phyloP scores from a whole-genome alignment of 2,113 vertebrate species.

The Prochilodus magdalenae region DNA sequence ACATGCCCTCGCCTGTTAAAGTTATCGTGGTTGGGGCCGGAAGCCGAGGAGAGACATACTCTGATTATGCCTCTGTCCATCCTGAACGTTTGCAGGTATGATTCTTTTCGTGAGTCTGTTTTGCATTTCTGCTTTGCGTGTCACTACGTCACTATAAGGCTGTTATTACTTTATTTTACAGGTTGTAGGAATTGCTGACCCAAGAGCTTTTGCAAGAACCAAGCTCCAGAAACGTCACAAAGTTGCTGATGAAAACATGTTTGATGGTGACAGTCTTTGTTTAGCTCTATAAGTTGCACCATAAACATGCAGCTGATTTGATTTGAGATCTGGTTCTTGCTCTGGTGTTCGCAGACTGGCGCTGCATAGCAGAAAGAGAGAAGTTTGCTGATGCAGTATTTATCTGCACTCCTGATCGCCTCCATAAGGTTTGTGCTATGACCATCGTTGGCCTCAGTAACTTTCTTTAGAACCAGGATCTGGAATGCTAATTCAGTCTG shows the following conservation, averaged over 20 bases:
- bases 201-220: constrained; percentile 74
- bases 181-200: constrained; percentile 83
- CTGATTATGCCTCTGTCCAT: constrained; percentile 69
- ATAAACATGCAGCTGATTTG: background rate
- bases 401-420: constrained; percentile 82
- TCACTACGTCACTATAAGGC: background rate
- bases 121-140: too few relatives aligned
- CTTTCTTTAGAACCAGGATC: background rate
- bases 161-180: constrained; percentile 36
- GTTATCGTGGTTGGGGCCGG: constrained; percentile 80
- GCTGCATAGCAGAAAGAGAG: constrained; percentile 67
- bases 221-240: constrained; percentile 71
- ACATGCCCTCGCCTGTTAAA: constrained; percentile 69
- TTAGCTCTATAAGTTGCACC: background rate
- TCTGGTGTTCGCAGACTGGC: constrained; percentile 75
- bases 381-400: constrained; percentile 85
- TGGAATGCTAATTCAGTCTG: background rate
- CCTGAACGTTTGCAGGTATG: constrained; percentile 75
- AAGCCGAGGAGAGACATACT: constrained; percentile 72
- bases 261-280: constrained; percentile 66
- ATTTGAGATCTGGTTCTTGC: background rate
- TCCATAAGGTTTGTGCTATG: constrained; percentile 77
- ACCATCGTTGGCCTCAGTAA: background rate
- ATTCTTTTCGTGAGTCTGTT: too few relatives aligned
- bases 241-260: constrained; percentile 73